Conservation (phyloP, 2,888 invertebrate species). For the Oscheius sp. region DNA sequence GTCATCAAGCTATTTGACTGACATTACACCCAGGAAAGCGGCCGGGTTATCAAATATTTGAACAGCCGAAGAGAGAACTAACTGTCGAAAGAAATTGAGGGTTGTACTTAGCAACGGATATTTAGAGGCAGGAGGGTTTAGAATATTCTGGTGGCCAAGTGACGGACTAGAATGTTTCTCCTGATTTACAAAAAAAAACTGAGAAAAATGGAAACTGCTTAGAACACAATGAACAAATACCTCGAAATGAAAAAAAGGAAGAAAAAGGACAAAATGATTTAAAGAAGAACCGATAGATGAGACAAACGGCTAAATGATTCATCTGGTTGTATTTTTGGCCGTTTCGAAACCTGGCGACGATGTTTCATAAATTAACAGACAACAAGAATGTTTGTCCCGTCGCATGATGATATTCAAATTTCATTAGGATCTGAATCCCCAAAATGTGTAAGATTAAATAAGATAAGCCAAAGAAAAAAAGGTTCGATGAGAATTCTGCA, state of each 20-base stretch:
- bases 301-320: neutral
- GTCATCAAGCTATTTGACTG: slow-evolving; percentile 8
- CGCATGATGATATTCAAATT: too few species aligned
- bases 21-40: slow-evolving; percentile 23
- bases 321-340: neutral
- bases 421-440: too few species aligned
- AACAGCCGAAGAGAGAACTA: neutral
- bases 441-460: too few species aligned
- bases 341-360: neutral
- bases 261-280: too few species aligned
- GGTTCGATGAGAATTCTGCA: too few species aligned
- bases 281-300: neutral
- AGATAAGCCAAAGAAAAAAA: too few species aligned
- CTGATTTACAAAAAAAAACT: too few species aligned
- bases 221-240: too few species aligned
- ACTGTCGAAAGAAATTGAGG: neutral
- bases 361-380: neutral
- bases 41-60: slow-evolving; percentile 25
- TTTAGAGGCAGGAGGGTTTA: neutral
- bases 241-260: too few species aligned
- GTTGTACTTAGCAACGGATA: neutral
- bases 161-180: too few species aligned
- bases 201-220: too few species aligned
- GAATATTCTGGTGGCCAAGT: neutral
- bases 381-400: too few species aligned